Base-by-base conservation (phyloP, 2,888 invertebrate genomes). In the Nomada fucata region DNA sequence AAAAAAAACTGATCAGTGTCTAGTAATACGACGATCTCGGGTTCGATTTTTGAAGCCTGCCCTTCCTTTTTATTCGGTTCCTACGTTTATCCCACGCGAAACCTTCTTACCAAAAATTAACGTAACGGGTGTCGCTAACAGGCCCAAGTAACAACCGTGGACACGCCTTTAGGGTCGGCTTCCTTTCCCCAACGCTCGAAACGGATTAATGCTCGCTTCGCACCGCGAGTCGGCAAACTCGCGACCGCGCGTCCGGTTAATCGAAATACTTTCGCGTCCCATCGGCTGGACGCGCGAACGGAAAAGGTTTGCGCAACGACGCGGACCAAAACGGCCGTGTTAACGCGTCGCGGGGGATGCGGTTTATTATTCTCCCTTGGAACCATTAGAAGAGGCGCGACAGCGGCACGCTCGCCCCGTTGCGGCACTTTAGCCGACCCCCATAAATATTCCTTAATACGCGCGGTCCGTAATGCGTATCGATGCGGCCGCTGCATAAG, bases 371-470 rank as follows among this genome's bases (percentile, higher is more conserved):
- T 82, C 87, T 84, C 78, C 65, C 50, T 69, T 23, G 67, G 44
- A 55, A 44, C 64, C 84, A 86, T 88, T 84, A 88, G 72, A 79
- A 71, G 72, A 76, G 71, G 70, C 59, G 71, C 36, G 82, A 85
- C 69, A 82, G 52, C 75, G 72, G 61, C 60, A 53, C 61, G 55
- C 42, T 64, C 23, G 57, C 55, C 69, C 67, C 72, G 69, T 50
- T 57, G 59, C 67, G 60, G 67, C 64, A 78, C 81, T 86, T 86
- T 79, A 79, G 68, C 61, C 52, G n/a, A 20, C 64, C 0, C 57
- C 77, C 83, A 80, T 88, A 89, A 89, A 89, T 88, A 86, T 83
- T 65, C 75, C 42, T 59, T 85, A 86, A 86, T 83, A 81, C 72
- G 60, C 63, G 59, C 15, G 36, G 68, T 7, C 61, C 63, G 69